Percentiles rank a stretch among this genome's conserved stretches.
Conservation (phyloP, 2,113 vertebrate genomes). For the Stictonetta naevosa region DNA sequence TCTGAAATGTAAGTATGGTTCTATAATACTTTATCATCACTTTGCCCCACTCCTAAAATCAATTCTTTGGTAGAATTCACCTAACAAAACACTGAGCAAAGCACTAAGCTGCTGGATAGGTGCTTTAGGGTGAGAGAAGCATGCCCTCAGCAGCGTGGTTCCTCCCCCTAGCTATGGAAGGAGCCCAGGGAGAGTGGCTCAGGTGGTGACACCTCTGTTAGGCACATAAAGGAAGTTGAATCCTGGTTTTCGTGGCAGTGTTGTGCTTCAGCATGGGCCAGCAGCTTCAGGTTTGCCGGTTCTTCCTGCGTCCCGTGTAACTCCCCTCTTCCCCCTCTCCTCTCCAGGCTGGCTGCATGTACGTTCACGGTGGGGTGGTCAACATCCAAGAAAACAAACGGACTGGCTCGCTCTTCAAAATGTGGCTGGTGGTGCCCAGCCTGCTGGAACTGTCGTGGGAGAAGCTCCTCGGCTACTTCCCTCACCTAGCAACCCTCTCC, state of each 20-base stretch:
- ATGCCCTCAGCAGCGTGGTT: accelerated
- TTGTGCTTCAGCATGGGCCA: accelerated
- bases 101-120: accelerated
- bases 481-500: slow-evolving; percentile 86
- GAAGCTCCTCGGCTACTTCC: slow-evolving; percentile 88
- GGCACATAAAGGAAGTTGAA: no score
- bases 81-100: neutral
- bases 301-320: accelerated
- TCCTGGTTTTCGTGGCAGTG: accelerated
- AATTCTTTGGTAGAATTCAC: neutral
- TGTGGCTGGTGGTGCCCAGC: slow-evolving; percentile 95
- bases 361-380: slow-evolving; percentile 96
- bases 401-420: slow-evolving; percentile 97
- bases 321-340: neutral
- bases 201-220: neutral
- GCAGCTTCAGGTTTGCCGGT: no score
- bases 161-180: neutral
- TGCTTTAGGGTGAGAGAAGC: neutral
- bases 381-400: slow-evolving; percentile 97
- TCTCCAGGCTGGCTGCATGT: slow-evolving; percentile 95
- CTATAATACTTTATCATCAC: neutral
- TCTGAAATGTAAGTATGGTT: accelerated
- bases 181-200: neutral
- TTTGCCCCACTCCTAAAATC: neutral
- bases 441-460: slow-evolving; percentile 98